phyloP scores from a whole-genome alignment of 2,888 invertebrate species.

The Drosophila kokeensis region DNA sequence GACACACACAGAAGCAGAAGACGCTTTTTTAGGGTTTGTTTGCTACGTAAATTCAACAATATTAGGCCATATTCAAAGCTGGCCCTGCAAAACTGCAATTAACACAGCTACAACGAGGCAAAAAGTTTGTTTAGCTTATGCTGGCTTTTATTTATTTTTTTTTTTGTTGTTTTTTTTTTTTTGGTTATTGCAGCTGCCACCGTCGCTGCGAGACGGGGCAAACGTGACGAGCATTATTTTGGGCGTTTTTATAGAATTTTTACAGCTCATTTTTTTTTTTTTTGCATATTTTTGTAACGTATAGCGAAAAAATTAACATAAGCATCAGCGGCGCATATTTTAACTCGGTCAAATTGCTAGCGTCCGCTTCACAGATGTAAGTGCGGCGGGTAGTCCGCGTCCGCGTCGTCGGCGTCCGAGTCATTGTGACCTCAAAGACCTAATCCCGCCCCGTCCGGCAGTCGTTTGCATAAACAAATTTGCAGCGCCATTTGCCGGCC shows the following conservation, averaged over 20 bases:
- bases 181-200: conserved; percentile 55
- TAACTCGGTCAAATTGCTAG: conserved; percentile 78
- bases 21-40: conserved; percentile 39
- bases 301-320: conserved; percentile 70
- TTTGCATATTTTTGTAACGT: conserved; percentile 33
- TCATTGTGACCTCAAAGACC: conserved; percentile 20
- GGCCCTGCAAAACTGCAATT: conserved; percentile 63
- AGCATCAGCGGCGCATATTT: conserved; percentile 77
- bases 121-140: conserved; percentile 48
- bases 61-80: conserved; percentile 66
- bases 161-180: conserved; percentile 8
- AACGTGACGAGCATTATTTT: conserved; percentile 77
- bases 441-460: conserved; percentile 13
- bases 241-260: conserved; percentile 56
- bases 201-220: conserved; percentile 8
- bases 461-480: conserved; percentile 74
- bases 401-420: background rate
- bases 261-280: conserved; percentile 39
- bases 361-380: conserved; percentile 61
- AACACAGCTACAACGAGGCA: conserved; percentile 60
- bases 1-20: conserved; percentile 3
- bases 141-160: conserved; percentile 16
- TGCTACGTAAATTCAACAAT: conserved; percentile 69
- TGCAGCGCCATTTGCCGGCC: conserved; percentile 74
- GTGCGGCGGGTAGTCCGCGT: conserved; percentile 1